A percentile compares a stretch with the other conserved stretches of the same genome.
These are phyloP conservation scores for Syngnathus rostellatus DNA, from an alignment of 2,797 vertebrate genomes.

Conservation along the genomic window DNA sequence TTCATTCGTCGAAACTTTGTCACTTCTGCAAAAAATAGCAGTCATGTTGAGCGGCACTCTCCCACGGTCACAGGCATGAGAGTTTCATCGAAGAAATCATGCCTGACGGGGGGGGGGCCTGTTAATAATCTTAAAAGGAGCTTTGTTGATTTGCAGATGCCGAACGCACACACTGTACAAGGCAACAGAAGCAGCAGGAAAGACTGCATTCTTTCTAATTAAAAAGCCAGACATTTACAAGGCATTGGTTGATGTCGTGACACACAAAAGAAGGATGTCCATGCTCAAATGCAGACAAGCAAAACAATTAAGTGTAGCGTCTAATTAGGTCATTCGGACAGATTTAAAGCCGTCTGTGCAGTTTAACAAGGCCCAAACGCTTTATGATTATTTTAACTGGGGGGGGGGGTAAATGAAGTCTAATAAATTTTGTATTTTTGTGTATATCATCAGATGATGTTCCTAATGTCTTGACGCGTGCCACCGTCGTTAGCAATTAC, in stretches of 20 bases:
- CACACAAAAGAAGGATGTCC: neutral
- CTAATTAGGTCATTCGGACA: neutral
- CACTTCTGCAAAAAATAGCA: neutral
- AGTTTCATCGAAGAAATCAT: slow-evolving; percentile 57
- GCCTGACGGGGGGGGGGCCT: slow-evolving; percentile 18
- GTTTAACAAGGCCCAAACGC: neutral
- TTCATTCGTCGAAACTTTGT: neutral
- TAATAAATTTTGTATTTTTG: neutral
- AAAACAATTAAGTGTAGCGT: neutral
- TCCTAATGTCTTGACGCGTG: neutral
- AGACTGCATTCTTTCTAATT: slow-evolving; percentile 37
- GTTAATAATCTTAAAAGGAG: slow-evolving; percentile 51
- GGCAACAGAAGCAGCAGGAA: slow-evolving; percentile 42
- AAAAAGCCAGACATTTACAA: slow-evolving; percentile 1
- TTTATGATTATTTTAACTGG: neutral
- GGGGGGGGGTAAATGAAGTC: too few species aligned
- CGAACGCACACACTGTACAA: slow-evolving; percentile 7
- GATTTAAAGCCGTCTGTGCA: neutral
- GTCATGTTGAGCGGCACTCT: neutral
- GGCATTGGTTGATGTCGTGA: neutral
- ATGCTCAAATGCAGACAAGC: neutral
- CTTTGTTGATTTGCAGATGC: slow-evolving; percentile 30
- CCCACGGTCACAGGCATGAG: slow-evolving; percentile 51
- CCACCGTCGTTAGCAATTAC: neutral
- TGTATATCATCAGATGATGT: neutral